A percentile compares a stretch with the other conserved stretches of the same genome.
phyloP scores from a whole-genome alignment of 2,888 invertebrate genomes.

The Nemotelus pantherinus region DNA sequence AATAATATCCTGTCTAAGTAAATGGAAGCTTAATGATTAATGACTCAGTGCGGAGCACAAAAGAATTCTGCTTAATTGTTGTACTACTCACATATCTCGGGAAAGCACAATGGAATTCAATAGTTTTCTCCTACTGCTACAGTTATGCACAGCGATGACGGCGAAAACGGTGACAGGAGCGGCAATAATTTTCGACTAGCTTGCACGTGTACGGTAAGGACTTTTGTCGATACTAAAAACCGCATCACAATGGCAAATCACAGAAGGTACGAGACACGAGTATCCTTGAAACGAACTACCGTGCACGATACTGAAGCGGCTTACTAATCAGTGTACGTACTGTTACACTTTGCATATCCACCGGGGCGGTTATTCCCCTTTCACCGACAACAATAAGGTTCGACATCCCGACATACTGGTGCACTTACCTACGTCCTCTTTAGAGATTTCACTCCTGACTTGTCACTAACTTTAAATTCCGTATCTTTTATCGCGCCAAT shows the following conservation, averaged over 20 bases:
- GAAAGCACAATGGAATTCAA: slow-evolving; percentile 23
- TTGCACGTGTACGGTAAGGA: slow-evolving; percentile 8
- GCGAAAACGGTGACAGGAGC: background rate
- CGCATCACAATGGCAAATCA: slow-evolving; percentile 30
- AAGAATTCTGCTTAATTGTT: background rate
- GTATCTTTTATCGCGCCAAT: slow-evolving; percentile 32
- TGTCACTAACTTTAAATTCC: slow-evolving; percentile 7
- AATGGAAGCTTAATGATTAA: slow-evolving; percentile 18
- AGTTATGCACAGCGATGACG: background rate
- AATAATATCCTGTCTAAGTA: background rate
- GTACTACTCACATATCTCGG: slow-evolving; percentile 41
- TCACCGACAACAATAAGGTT: slow-evolving; percentile 17
- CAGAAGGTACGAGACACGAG: background rate
- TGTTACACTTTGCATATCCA: slow-evolving; percentile 33
- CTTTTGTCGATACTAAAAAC: slow-evolving; percentile 20
- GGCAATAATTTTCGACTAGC: background rate
- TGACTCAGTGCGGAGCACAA: background rate
- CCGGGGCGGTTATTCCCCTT: slow-evolving; percentile 40
- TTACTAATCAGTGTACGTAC: slow-evolving; percentile 14
- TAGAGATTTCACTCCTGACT: background rate
- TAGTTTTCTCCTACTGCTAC: slow-evolving; percentile 23
- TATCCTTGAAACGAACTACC: background rate
- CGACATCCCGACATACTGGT: slow-evolving; percentile 23
- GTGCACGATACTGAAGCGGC: background rate
- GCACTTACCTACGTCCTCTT: slow-evolving; percentile 28